Base-by-base conservation (phyloP, 2,113 vertebrate genomes). In the Dromaius novaehollandiae region DNA sequence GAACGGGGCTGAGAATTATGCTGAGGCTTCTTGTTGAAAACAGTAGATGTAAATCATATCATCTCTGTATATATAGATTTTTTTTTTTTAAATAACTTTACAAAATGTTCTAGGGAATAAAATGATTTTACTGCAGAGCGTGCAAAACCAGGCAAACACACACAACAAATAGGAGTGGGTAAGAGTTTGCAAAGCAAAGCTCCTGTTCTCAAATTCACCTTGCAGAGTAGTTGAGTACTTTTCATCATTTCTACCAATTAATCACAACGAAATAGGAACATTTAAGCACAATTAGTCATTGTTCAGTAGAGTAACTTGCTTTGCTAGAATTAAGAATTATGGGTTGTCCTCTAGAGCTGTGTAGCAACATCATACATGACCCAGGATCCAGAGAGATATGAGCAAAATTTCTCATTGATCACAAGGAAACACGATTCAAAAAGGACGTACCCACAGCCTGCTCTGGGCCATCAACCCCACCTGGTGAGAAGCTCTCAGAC, bases 151-250 rank as follows among this genome's bases (percentile, higher is more conserved):
- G 56, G 63, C 58, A 89, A 93, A 73, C 42, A 51, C 26, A n/a
- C 4, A 5, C 22, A 71, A 4, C 18, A 73, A 6, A 16, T 36
- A 13, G 8, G 25, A 32, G 13, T 30, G 17, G n/a, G 38, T 51
- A 55, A 90, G 56, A 76, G 58, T 32, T 60, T 73, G 63, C 51
- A 93, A 86, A 89, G 73, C 74, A 93, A 88, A 76, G 34, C 80
- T 86, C 13, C 30, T n/a, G 9, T 53, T 84, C 79, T 89, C 36
- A 86, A 92, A 93, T 20, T 82, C 19, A 56, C 10, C 68, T 30
- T 70, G 71, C 66, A 80, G 77, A 86, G 26, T 42, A 24, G 14
- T 20, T 81, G 60, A 88, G 24, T 28, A 16, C 9, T 75, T 86
- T 83, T n/a, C 81, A 16, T 70, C 5, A 9, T 86, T 92, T 87